Percentiles rank a stretch among this genome's conserved stretches.
These are phyloP conservation scores for Trematomus bernacchii DNA, from an alignment of 2,797 vertebrate genomes.

Conservation along the genomic window DNA sequence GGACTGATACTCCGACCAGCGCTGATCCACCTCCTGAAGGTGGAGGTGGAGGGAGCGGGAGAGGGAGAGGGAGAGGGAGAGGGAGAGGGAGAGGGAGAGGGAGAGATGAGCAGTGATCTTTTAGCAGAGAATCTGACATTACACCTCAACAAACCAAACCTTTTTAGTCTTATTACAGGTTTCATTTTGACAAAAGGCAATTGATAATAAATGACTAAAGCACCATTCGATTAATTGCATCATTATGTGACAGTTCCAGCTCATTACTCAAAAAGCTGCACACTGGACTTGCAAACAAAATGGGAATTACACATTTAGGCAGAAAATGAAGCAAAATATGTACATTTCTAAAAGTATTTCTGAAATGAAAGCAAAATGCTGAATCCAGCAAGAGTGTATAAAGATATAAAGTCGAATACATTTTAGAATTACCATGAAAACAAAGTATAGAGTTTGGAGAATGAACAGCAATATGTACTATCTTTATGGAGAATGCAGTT, in stretches of 20 bases:
- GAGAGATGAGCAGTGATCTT: background rate
- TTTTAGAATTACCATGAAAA: background rate
- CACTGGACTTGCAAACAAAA: background rate
- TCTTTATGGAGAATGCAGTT: background rate
- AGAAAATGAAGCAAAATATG: background rate
- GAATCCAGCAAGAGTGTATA: background rate
- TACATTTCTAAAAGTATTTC: background rate
- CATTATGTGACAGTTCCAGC: conserved; percentile 19
- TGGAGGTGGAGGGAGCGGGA: background rate
- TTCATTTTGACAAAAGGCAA: background rate
- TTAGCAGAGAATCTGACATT: background rate
- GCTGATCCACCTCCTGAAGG: conserved; percentile 93
- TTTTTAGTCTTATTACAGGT: background rate
- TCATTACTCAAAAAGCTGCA: conserved; percentile 8
- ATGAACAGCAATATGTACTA: background rate
- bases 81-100: background rate
- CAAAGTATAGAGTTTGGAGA: background rate
- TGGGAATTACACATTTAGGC: conserved; percentile 17
- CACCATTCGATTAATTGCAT: conserved; percentile 4
- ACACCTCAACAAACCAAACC: background rate
- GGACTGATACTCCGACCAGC: conserved; percentile 96
- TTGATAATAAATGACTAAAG: conserved; percentile 5
- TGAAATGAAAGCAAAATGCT: background rate
- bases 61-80: background rate
- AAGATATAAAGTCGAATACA: background rate